A percentile compares a stretch with the other conserved stretches of the same genome.
These are phyloP conservation scores for Cetonia aurata DNA, from an alignment of 2,888 invertebrate species.

Conservation along the genomic window DNA sequence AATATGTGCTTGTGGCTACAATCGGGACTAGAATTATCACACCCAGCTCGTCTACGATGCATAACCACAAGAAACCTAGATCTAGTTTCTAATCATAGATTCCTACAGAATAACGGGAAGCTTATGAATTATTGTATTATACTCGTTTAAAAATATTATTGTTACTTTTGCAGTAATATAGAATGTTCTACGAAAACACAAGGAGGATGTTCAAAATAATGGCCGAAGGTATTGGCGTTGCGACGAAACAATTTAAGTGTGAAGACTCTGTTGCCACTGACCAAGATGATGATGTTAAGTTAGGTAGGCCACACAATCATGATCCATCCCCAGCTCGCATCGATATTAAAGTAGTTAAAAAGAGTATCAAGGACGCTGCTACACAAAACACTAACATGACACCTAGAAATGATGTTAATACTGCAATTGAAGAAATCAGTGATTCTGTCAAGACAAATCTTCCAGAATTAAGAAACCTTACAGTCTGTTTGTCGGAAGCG, in stretches of 20 bases:
- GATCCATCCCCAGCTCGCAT: background rate
- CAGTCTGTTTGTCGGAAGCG: constrained; percentile 18
- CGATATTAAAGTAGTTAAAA: background rate
- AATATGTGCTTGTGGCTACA: too few relatives aligned
- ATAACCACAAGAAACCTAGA: too few relatives aligned
- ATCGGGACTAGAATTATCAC: too few relatives aligned
- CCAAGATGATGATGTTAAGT: background rate
- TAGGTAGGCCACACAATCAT: background rate
- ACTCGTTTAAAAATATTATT: background rate
- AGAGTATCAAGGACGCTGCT: background rate
- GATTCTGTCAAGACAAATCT: constrained; percentile 1
- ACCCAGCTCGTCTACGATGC: too few relatives aligned
- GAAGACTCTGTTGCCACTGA: background rate
- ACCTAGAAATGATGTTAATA: too few relatives aligned
- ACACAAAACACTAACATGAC: background rate
- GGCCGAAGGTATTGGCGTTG: background rate
- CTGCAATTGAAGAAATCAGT: background rate
- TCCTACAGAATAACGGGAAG: too few relatives aligned
- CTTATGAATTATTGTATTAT: too few relatives aligned
- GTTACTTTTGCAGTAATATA: background rate
- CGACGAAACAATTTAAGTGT: background rate
- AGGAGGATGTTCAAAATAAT: background rate
- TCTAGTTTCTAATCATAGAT: too few relatives aligned
- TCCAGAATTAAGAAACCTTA: background rate
- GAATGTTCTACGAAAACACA: too few relatives aligned